Base-by-base conservation (phyloP, 2,888 invertebrate species). In the Brachyptera putata region DNA sequence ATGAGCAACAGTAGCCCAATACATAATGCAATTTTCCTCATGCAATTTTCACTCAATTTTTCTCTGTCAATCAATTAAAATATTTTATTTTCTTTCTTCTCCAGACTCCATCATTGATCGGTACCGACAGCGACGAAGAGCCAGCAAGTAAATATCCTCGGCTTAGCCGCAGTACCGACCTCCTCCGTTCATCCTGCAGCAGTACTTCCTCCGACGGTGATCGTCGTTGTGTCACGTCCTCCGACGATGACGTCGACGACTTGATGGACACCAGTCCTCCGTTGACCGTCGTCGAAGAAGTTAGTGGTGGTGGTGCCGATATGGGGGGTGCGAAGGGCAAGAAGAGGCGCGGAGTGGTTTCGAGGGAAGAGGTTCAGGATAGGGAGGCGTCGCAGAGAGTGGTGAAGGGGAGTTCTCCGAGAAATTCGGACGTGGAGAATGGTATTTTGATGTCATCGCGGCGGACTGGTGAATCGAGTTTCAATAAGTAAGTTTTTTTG, bases 121-220 rank as follows among this genome's bases (percentile, higher is more conserved):
- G 75, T 68, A 83, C 83, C 62, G 80, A 78, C 69, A 78, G 85
- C 70, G 86, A 87, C 81, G 87, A 87, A 75, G 89, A 87, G 70
- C 89, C 89, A 55, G 85, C 84, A 57, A 78, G 83, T 65, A 89
- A 89, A 72, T 84, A 86, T 70, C 87, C 87, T n/a, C 77, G 88
- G 60, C 78, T 88, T 63, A 76, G 77, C 64, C 43, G 60, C 9
- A 53, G 37, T 43, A 4, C 22, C 21, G 3, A 26, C 16, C 48
- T 41, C 9, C 57, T 49, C 24, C 43, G 26, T 18, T 9, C 48
- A 2, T 49, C 61, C 3, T 26, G 18, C 14, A 16, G 46, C 11
- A 43, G 30, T 24, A 18, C 41, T n/a, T 34, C 34, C 18, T 9
- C 18, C 18, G 37, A 36, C 46, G 57, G 30, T 18, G 22, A 48